Evolutionary conservation across 2,888 invertebrate genomes (phyloP), one percentile per base, ranked within the genome.

Genomic region (Callyntrura sp.): DNA sequence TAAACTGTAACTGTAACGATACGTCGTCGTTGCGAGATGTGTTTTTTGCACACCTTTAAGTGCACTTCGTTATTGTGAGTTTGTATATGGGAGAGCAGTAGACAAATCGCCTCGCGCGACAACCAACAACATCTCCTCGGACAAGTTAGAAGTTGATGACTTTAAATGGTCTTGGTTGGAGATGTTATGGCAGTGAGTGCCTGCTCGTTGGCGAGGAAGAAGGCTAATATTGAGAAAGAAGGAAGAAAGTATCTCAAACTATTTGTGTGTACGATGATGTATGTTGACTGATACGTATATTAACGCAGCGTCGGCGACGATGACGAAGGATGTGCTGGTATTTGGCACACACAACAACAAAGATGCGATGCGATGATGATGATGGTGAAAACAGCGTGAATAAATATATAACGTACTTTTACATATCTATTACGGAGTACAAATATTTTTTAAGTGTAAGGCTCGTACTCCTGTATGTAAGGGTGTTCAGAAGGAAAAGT

Each of bases 1-100:
- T 57, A 68, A 35, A 65, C 35, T 17, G 70, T 70, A 43, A 60
- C 65, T 70, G 65, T 65, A 25, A 23, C 28, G 8, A 60, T 60
- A 35, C 35, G 35, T 35, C 35, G 35, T 35, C 35, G 35, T 17
- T 60, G 6, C 1, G 20, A 17, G 25, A 25, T 65, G 65, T 25
- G 25, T 43, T 70, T 70, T 35, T 70, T 70, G 70, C 43, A 70
- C 70, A 70, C 70, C 11, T 70, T 68, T 70, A 70, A 70, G 70
- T 70, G 70, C 70, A 70, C 70, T 70, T 68, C n/a, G 43, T 70
- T 70, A 43, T 43, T 45, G 70, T 43, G 43, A 43, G 17, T 17
- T 25, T 62, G 9, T 65, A 25, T 68, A 43, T 43, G 17, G 43
- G 70, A 70, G 43, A 28, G 14, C 28, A 65, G 65, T 28, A 65